Percentiles rank a stretch among this genome's conserved stretches.
Evolutionary conservation across 2,797 vertebrate species (phyloP).

Genomic region (Echiichthys vipera): DNA sequence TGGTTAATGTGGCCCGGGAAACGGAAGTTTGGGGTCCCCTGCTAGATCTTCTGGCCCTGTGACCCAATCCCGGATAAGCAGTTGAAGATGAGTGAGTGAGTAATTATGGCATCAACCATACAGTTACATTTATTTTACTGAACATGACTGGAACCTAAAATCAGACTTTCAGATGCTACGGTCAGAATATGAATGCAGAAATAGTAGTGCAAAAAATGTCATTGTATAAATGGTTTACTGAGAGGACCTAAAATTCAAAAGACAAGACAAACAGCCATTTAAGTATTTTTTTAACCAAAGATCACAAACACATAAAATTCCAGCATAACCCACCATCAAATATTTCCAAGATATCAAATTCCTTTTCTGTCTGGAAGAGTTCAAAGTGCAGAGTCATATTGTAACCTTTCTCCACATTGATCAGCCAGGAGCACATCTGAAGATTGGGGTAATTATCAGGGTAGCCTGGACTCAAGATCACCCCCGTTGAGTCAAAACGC

Average conservation of each 20-base stretch:
- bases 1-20: too few species aligned
- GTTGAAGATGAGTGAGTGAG: too few species aligned
- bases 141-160: background rate
- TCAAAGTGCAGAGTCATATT: conserved; percentile 96
- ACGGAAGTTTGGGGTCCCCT: too few species aligned
- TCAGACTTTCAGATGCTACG: background rate
- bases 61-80: too few species aligned
- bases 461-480: conserved; percentile 95
- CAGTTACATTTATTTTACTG: background rate
- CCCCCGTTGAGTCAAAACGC: conserved; percentile 96
- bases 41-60: too few species aligned
- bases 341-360: conserved; percentile 98
- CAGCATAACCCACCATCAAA: conserved; percentile 90
- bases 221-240: background rate
- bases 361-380: conserved; percentile 98
- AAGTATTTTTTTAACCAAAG: background rate
- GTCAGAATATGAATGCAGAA: background rate
- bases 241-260: background rate
- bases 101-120: background rate
- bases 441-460: conserved; percentile 97
- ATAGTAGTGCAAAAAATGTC: background rate
- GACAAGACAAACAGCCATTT: background rate
- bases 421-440: conserved; percentile 98
- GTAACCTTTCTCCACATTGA: conserved; percentile 97
- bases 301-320: background rate